phyloP scores from a whole-genome alignment of 2,113 vertebrate species.

The Pachyramphus minor region DNA sequence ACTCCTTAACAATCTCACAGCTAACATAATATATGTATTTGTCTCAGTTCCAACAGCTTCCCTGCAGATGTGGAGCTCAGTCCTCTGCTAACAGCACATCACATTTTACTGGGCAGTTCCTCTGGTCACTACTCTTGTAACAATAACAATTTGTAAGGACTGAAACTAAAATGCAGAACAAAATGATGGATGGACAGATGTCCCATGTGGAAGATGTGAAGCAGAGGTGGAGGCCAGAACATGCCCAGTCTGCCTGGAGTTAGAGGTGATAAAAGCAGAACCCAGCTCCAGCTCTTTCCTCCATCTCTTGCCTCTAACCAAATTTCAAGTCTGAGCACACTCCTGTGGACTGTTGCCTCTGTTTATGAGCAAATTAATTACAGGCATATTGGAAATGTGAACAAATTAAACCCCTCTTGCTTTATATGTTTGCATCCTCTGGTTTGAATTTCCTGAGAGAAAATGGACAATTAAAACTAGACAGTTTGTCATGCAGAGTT shows the following conservation, averaged over 20 bases:
- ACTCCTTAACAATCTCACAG: neutral
- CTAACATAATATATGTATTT: neutral
- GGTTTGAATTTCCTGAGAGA: neutral
- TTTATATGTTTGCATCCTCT: neutral
- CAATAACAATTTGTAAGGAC: neutral
- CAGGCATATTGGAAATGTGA: neutral
- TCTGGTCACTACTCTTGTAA: neutral
- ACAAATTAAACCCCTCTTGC: neutral
- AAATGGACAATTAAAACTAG: neutral
- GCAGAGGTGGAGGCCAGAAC: neutral
- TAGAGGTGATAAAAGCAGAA: neutral
- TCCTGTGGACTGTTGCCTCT: neutral
- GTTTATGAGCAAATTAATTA: neutral
- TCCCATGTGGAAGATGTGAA: neutral
- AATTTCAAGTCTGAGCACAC: neutral
- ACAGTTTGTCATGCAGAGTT: neutral
- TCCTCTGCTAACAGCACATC: neutral
- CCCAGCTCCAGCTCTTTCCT: neutral
- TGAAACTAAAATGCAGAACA: neutral
- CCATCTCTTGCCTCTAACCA: neutral
- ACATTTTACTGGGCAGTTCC: neutral
- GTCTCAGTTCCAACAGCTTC: neutral
- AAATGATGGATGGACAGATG: neutral
- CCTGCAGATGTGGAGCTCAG: neutral
- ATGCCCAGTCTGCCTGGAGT: neutral